Evolutionary conservation across 2,888 invertebrate species (phyloP).

Genomic region (Sarcophaga carnaria): DNA sequence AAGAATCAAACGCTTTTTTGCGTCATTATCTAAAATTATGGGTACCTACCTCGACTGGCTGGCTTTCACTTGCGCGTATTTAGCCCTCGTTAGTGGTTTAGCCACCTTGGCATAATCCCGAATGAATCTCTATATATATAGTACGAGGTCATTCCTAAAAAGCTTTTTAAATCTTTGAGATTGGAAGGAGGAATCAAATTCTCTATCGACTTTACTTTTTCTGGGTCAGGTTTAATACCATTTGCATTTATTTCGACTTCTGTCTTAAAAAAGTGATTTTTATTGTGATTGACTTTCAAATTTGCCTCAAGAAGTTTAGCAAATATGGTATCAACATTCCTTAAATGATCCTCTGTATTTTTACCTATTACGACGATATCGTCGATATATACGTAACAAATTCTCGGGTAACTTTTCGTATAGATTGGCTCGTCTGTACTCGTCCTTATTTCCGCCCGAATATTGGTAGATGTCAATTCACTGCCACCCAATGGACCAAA

Average conservation of each 20-base stretch:
- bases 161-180: background rate
- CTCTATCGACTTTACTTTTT: background rate
- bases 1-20: background rate
- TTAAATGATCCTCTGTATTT: background rate
- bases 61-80: too few relatives aligned
- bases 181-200: background rate
- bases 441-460: constrained; percentile 4
- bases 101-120: too few relatives aligned
- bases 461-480: background rate
- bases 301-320: too few relatives aligned
- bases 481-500: background rate
- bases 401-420: background rate
- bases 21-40: background rate
- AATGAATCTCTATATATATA: too few relatives aligned
- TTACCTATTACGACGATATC: background rate
- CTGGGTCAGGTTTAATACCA: background rate
- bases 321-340: too few relatives aligned
- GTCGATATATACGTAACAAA: background rate
- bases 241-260: background rate
- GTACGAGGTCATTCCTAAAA: too few relatives aligned
- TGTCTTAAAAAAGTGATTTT: too few relatives aligned
- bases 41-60: background rate
- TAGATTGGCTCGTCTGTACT: constrained; percentile 5
- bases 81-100: too few relatives aligned
- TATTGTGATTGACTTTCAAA: too few relatives aligned